Evolutionary conservation across 2,888 invertebrate genomes (phyloP), one percentile per base, ranked within the genome.

Genomic region (Melikaiella ostensackeni): DNA sequence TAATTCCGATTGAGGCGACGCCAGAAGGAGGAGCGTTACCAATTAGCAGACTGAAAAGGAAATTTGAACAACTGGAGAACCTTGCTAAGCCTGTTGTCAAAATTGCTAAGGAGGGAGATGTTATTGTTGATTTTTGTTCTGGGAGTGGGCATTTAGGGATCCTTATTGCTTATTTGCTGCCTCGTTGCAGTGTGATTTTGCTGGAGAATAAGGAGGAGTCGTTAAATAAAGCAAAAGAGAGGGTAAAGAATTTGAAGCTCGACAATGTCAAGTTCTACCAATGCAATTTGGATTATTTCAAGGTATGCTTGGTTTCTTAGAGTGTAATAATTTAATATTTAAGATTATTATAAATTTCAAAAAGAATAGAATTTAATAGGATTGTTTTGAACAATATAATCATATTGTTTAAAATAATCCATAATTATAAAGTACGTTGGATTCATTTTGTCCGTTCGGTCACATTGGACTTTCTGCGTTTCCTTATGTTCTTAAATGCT

Each of bases 101-200:
- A 76, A 91, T 98, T 77, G 96, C 96, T 0, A 93, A 93, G 84
- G 90, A 93, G 0, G 94, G 94, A 0, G 94, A 96, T 86, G 92
- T 93, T 21, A 96, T 98, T 84, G 96, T 98, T 0, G 98, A 99
- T 90, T 98, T 98, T 91, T 98, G 98, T 90, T 96, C 97, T 86
- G 98, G 98, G 2, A 96, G 97, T 86, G 98, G 98, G 0, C 98
- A 98, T 92, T 92, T 98, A 78, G 98, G 98, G 0, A 96, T 98
- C 80, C 91, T 98, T 7, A 89, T 98, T 33, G 98, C 98, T 0
- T 93, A 95, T 85, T 92, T 96, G 57, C 91, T 98, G 73, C 98
- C 98, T 0, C 92, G 94, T 27, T 97, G 97, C 89, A 93, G 94
- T 79, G 92, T 98, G 1, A 94, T 98, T 85, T 92, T 99, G 78